Percentiles rank a stretch among this genome's conserved stretches.
These are phyloP conservation scores for Centropristis striata DNA, from an alignment of 2,113 vertebrate species.

Conservation along the genomic window DNA sequence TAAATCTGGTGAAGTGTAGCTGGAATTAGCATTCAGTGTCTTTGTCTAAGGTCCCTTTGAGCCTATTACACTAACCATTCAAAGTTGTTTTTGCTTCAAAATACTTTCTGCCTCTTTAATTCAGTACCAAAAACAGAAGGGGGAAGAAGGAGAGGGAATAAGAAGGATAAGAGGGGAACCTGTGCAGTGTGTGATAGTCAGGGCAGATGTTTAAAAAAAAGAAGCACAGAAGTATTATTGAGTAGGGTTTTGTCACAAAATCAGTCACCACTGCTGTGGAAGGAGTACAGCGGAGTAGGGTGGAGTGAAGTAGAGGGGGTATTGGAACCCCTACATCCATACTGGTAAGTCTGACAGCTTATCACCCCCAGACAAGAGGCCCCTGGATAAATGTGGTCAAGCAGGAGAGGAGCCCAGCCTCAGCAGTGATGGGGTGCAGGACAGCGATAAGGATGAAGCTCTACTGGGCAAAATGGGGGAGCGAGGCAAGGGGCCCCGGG, in stretches of 20 bases:
- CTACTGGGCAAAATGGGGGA: conserved; percentile 75
- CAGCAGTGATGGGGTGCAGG: conserved; percentile 81
- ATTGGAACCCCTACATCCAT: conserved; percentile 69
- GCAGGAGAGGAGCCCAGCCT: conserved; percentile 80
- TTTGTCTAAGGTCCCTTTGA: conserved; percentile 68
- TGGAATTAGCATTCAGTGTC: conserved; percentile 72
- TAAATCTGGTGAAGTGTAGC: conserved; percentile 63
- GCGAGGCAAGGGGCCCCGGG: conserved; percentile 68
- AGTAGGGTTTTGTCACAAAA: conserved; percentile 27
- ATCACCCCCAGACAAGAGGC: conserved; percentile 87
- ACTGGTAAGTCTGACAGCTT: conserved; percentile 83
- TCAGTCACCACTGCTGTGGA: conserved; percentile 12
- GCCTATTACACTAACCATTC: conserved; percentile 64
- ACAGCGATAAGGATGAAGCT: conserved; percentile 85
- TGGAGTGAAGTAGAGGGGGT: conserved; percentile 46
- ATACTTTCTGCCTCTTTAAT: conserved; percentile 65
- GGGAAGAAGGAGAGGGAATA: conserved; percentile 9
- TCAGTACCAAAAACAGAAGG: conserved; percentile 38
- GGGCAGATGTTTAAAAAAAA: conserved; percentile 2
- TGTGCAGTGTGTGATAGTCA: conserved; percentile 44
- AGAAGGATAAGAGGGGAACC: conserved; percentile 15
- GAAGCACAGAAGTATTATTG: conserved; percentile 13
- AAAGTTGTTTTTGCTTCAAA: conserved; percentile 69
- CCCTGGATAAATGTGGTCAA: conserved; percentile 83
- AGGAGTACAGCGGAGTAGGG: conserved; percentile 48